Base-by-base conservation (phyloP, 2,797 vertebrate genomes). In the Rallus crepitans region DNA sequence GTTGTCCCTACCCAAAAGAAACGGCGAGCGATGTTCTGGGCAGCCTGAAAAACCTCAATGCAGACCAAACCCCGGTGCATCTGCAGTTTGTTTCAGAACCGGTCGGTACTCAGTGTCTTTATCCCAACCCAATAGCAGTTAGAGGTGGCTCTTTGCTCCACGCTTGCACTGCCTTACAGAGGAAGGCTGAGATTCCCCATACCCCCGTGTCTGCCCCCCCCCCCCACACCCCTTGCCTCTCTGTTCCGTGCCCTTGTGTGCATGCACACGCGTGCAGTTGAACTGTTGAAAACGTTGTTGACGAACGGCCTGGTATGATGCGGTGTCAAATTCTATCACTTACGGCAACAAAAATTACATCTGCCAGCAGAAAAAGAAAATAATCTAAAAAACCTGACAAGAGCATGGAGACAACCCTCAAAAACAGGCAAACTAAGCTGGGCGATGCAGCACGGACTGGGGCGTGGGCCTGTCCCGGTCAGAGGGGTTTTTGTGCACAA, bases 221-320 rank as follows among this genome's bases (percentile, higher is more conserved):
- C 18, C 6, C 20, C 7, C 45, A 15, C 47, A 7, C 12, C 47
- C 48, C 24, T 70, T 7, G n/a, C 24, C 16, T 72, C 37, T 40
- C 21, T 37, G 33, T 18, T 56, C 42, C 1, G 59, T n/a, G 72
- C 72, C 53, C 53, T 75, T 7, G 57, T 33, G 55, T 45, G 82
- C 39, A 9, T 16, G 73, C 85, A 95, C 82, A 80, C 7, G 28
- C 70, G 7, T 96, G 94, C 12, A 83, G 93, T 88, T 71, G 70
- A 75, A 31, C 85, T 96, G 90, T 81, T 96, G 95, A 97, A 95
- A 97, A 94, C 5, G 6, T 27, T 94, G 95, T 87, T 97, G 94
- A 96, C 88, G 96, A 96, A 96, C 56, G 93, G 95, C 95, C 94
- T 96, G 91, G 90, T 94, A 90, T 33, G 37, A 84, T 77, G 93